Evolutionary conservation across 2,888 invertebrate species (phyloP), one percentile per base, ranked within the genome.

Genomic region (Automeris io): DNA sequence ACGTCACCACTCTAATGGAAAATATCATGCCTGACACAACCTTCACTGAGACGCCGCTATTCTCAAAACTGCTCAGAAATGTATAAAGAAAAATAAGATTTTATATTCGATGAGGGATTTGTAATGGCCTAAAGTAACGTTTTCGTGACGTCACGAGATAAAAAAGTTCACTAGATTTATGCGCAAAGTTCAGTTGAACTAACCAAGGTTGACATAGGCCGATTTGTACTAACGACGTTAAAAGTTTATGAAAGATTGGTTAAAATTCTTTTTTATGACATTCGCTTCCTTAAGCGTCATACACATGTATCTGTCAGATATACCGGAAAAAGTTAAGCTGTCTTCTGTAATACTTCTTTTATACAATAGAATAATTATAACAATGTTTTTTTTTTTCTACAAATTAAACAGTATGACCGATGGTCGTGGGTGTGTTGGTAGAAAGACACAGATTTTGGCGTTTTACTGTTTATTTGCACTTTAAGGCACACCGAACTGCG

Each of bases 1-100:
- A 62, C 54, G 70, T 72, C 73, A 67, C 54, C 53, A 50, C 53
- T 57, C 59, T 76, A 76, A 76, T 74, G 72, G 72, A 70, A 72
- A 70, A 70, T 70, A 74, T 76, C 71, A 70, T 54, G 61, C 56
- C 46, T 71, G 74, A 75, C 71, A 65, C 57, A 45, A 40, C 34
- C 48, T 56, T 68, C 58, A 61, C 29, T 12, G 54, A 47, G 63
- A 49, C 40, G 40, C 38, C 43, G 49, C 58, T 57, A 65, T 60
- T 57, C 47, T 54, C 19, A n/a, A n/a, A n/a, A n/a, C n/a, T n/a
- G n/a, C n/a, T n/a, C 45, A 43, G 51, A 52, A 63, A 60, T 56
- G 55, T 50, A 44, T 59, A 56, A 58, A 54, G 55, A 51, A 54
- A 41, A 49, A 53, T 36, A 22, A 23, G 23, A 37, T 32, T 22